Evolutionary conservation across 2,888 invertebrate species (phyloP).

Genomic region (Cryptosula pallasiana): DNA sequence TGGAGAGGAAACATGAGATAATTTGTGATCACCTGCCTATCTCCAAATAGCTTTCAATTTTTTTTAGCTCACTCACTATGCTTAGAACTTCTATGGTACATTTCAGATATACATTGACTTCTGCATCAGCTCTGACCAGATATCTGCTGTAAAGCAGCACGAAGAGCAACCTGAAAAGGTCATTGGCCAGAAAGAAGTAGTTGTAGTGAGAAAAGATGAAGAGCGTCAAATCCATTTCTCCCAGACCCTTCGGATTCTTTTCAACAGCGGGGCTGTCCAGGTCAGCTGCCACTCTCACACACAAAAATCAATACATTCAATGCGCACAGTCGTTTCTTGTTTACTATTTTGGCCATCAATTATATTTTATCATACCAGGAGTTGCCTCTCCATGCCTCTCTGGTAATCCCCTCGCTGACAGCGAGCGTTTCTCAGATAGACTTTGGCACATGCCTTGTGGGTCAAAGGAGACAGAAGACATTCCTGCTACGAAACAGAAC

Average conservation of each 20-base stretch:
- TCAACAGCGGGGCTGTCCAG: slow-evolving; percentile 42
- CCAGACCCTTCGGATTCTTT: slow-evolving; percentile 37
- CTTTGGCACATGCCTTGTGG: slow-evolving; percentile 49
- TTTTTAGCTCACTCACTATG: no score
- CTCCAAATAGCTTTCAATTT: no score
- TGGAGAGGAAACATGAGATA: no score
- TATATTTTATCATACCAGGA: slow-evolving; percentile 33
- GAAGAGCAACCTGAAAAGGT: slow-evolving; percentile 11
- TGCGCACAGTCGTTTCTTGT: no score
- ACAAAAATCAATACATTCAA: no score
- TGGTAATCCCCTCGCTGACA: slow-evolving; percentile 42
- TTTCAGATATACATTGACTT: slow-evolving; percentile 17
- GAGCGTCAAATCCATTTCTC: slow-evolving; percentile 32
- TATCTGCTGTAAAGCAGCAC: background rate
- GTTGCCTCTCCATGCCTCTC: slow-evolving; percentile 40
- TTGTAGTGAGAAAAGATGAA: slow-evolving; percentile 7
- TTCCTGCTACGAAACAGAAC: slow-evolving; percentile 30
- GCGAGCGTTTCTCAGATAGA: slow-evolving; percentile 41
- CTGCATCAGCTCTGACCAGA: slow-evolving; percentile 16
- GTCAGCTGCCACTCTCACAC: slow-evolving; percentile 33
- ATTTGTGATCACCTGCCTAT: no score
- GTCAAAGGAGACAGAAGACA: slow-evolving; percentile 42
- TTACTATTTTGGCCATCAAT: no score
- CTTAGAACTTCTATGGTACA: no score
- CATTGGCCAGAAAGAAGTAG: background rate